phyloP scores from a whole-genome alignment of 1,140 invertebrate genomes.

The Penaeus japonicus region DNA sequence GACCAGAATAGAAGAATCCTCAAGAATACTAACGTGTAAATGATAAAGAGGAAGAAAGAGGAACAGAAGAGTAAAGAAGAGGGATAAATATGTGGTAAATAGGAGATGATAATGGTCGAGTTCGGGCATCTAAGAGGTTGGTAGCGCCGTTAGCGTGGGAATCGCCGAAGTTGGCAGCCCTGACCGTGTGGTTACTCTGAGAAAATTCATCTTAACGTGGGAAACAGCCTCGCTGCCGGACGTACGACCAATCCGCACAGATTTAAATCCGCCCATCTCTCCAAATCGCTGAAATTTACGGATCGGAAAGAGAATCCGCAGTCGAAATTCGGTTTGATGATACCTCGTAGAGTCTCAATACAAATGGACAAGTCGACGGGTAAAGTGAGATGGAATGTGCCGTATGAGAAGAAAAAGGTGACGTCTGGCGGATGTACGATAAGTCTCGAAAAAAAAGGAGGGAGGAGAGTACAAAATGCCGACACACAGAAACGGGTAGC shows the following conservation, averaged over 20 bases:
- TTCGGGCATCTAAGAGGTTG: not conserved
- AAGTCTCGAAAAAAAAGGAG: not conserved
- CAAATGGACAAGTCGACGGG: too few species aligned
- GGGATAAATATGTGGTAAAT: not conserved
- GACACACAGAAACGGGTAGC: not conserved
- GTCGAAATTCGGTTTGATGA: too few species aligned
- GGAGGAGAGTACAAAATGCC: not conserved
- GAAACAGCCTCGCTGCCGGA: constrained; percentile 18
- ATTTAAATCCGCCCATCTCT: too few species aligned
- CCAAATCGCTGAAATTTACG: too few species aligned
- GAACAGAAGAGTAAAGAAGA: too few species aligned
- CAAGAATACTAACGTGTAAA: too few species aligned
- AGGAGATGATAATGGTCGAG: not conserved
- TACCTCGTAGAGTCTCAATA: too few species aligned
- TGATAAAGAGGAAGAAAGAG: too few species aligned
- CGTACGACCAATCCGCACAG: not conserved
- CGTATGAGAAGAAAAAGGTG: not conserved
- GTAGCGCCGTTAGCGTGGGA: constrained; percentile 21
- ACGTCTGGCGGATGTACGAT: not conserved
- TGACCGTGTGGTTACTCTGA: constrained; percentile 34
- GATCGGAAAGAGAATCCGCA: too few species aligned
- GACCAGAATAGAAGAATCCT: too few species aligned
- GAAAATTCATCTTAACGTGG: constrained; percentile 33
- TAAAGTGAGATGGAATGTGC: not conserved
- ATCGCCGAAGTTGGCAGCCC: constrained; percentile 32